Evolutionary conservation across 2,797 vertebrate species (phyloP).

Genomic region (Sarcoramphus papa): DNA sequence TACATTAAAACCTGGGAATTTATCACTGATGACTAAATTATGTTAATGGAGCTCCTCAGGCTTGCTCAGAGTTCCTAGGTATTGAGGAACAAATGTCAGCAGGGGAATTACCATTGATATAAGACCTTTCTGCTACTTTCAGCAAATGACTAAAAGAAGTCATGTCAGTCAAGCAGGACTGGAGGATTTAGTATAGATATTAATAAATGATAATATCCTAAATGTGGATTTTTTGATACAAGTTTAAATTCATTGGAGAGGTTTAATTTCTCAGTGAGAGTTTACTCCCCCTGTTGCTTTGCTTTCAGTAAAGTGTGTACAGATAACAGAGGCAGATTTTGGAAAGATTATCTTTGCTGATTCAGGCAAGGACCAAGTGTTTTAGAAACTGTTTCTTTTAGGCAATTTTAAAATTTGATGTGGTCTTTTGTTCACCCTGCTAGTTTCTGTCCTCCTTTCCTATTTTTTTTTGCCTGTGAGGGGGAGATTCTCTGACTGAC

Average conservation of each 20-base stretch:
- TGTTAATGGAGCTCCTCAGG: neutral
- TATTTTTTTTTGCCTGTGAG: neutral
- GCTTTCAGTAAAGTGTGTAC: neutral
- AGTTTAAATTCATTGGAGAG: neutral
- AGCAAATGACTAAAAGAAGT: neutral
- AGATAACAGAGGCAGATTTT: neutral
- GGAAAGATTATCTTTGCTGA: neutral
- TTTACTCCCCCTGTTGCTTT: neutral
- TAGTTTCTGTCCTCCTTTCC: neutral
- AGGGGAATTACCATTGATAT: neutral
- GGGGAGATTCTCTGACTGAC: neutral
- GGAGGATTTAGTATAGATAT: neutral
- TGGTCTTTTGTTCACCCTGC: neutral
- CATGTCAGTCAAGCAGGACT: neutral
- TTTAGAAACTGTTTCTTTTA: neutral
- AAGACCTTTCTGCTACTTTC: neutral
- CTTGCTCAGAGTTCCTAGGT: neutral
- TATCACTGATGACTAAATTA: neutral
- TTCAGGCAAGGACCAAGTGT: neutral
- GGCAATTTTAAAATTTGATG: neutral
- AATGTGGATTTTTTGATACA: neutral
- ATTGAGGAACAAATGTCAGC: neutral
- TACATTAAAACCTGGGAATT: neutral
- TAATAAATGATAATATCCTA: neutral
- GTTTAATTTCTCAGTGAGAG: neutral